These are phyloP conservation scores for Alloplasta piceator DNA, from an alignment of 2,888 invertebrate genomes.

Conservation along the genomic window DNA sequence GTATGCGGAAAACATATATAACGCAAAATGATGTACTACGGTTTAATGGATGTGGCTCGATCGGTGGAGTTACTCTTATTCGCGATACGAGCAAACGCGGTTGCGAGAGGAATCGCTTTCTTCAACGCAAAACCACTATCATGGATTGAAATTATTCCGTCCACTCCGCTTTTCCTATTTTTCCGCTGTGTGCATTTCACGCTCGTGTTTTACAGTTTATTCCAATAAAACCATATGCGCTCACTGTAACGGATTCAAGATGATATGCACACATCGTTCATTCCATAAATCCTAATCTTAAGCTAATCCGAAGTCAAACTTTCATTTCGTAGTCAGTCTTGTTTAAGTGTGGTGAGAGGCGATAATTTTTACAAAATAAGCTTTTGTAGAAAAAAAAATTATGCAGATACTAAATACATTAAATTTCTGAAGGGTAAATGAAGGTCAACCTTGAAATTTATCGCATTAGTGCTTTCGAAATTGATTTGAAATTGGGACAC, in stretches of 20 bases:
- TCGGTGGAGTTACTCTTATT: constrained; percentile 1
- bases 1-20: not conserved
- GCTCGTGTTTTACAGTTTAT: constrained; percentile 45
- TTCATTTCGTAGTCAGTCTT: too few relatives aligned
- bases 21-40: constrained; percentile 1
- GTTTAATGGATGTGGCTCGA: not conserved
- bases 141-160: constrained; percentile 42
- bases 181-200: constrained; percentile 54
- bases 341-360: too few relatives aligned
- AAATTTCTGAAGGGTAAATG: too few relatives aligned
- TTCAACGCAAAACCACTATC: constrained; percentile 13
- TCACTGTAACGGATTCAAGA: not conserved
- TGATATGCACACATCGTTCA: not conserved
- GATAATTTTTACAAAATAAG: too few relatives aligned
- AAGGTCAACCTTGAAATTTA: too few relatives aligned
- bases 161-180: constrained; percentile 44
- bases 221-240: constrained; percentile 22
- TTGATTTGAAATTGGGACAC: too few relatives aligned
- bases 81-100: not conserved
- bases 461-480: too few relatives aligned
- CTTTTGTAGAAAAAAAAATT: too few relatives aligned
- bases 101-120: constrained; percentile 40
- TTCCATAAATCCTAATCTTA: too few relatives aligned
- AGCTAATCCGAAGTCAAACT: too few relatives aligned
- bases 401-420: too few relatives aligned